Conservation (phyloP, 2,797 vertebrate genomes). For the Selene dorsalis region DNA sequence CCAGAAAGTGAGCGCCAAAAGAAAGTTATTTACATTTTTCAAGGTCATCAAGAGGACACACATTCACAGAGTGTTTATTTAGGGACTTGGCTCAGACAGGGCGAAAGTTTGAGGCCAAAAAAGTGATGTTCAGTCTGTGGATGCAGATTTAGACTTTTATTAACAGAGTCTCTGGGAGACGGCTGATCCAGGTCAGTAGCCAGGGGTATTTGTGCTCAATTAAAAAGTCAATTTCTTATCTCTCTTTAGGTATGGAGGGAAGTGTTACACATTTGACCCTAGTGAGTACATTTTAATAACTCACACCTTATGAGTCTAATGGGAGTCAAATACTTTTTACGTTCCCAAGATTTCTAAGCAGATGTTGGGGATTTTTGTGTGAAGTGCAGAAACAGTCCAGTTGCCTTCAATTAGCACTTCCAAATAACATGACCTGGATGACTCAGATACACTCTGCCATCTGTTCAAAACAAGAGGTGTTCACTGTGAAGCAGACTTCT, state of each 20-base stretch:
- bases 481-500: slow-evolving; percentile 3
- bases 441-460: background rate
- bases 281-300: slow-evolving; percentile 37
- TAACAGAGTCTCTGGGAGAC: slow-evolving; percentile 42
- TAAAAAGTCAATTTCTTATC: slow-evolving; percentile 53
- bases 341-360: slow-evolving; percentile 4
- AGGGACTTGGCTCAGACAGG: background rate
- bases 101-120: slow-evolving; percentile 9
- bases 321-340: background rate
- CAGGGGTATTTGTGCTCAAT: slow-evolving; percentile 43
- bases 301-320: slow-evolving; percentile 12
- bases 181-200: slow-evolving; percentile 59
- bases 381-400: background rate
- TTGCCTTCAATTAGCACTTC: background rate
- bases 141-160: slow-evolving; percentile 29
- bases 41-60: background rate
- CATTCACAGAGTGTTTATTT: slow-evolving; percentile 2
- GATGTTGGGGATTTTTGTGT: slow-evolving; percentile 4
- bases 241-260: slow-evolving; percentile 29
- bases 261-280: slow-evolving; percentile 35
- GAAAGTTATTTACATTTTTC: background rate
- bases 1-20: background rate
- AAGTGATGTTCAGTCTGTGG: slow-evolving; percentile 7
- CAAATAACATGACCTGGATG: no score
- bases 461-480: background rate